A percentile compares a stretch with the other conserved stretches of the same genome.
These are phyloP conservation scores for Hesperia comma DNA, from an alignment of 2,888 invertebrate species.

Conservation along the genomic window DNA sequence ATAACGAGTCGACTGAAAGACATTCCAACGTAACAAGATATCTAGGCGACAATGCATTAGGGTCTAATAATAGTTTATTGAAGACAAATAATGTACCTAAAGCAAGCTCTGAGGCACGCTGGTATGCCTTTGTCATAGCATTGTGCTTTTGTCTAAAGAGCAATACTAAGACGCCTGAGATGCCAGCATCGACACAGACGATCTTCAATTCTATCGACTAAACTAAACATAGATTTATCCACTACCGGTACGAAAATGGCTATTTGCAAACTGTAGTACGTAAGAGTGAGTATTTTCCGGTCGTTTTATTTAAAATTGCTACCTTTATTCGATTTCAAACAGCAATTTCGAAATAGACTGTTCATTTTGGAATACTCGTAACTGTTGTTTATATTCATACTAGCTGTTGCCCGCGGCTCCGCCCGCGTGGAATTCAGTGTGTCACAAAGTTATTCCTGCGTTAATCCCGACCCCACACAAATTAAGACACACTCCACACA, in stretches of 20 bases:
- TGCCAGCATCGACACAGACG: slow-evolving; percentile 23
- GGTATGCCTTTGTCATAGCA: slow-evolving; percentile 24
- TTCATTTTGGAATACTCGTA: background rate
- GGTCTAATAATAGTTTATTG: slow-evolving; percentile 24
- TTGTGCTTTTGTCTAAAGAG: slow-evolving; percentile 23
- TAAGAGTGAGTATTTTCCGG: background rate
- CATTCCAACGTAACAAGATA: slow-evolving; percentile 16
- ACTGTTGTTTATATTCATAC: background rate
- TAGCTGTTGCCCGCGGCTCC: too few species aligned
- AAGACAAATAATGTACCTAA: slow-evolving; percentile 20
- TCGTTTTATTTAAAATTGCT: slow-evolving; percentile 14
- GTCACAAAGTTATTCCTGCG: too few species aligned
- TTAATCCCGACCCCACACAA: too few species aligned
- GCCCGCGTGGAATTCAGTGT: too few species aligned
- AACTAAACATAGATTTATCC: slow-evolving; percentile 16
- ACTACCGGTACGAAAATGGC: slow-evolving; percentile 7
- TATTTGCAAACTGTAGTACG: slow-evolving; percentile 3
- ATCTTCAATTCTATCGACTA: slow-evolving; percentile 27
- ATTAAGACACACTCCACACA: too few species aligned
- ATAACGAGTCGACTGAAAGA: background rate
- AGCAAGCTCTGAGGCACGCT: slow-evolving; percentile 15
- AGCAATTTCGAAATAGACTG: slow-evolving; percentile 8
- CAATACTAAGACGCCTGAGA: slow-evolving; percentile 23
- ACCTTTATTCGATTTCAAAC: slow-evolving; percentile 5
- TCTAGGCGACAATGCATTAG: slow-evolving; percentile 6